Conservation (phyloP, 2,797 vertebrate species). For the Coracias cyanogaster region DNA sequence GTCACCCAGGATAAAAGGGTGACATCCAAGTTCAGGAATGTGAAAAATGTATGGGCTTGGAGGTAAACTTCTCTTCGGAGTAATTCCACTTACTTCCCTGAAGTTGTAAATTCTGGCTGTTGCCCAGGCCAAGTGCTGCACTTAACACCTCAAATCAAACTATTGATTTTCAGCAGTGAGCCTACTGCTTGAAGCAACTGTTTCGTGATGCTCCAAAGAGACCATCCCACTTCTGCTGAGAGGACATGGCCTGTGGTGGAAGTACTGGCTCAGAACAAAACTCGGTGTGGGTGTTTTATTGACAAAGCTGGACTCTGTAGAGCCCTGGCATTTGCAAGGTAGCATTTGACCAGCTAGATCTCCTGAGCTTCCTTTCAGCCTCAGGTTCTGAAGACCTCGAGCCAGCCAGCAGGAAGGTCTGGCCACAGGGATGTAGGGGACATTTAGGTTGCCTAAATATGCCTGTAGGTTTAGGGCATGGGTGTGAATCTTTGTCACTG, state of each 20-base stretch:
- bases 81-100: background rate
- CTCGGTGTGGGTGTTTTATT: fast-evolving
- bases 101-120: background rate
- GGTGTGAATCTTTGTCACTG: background rate
- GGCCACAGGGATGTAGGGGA: background rate
- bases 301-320: background rate
- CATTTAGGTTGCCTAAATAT: background rate
- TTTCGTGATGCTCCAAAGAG: background rate
- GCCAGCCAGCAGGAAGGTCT: background rate
- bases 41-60: background rate
- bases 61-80: background rate
- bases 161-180: background rate
- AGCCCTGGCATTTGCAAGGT: background rate
- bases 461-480: background rate
- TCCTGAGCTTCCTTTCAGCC: background rate
- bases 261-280: background rate
- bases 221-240: background rate
- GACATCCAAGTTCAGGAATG: background rate
- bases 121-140: background rate
- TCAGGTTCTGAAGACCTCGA: background rate
- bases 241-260: background rate
- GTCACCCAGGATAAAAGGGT: background rate
- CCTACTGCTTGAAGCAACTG: background rate
- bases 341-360: background rate
- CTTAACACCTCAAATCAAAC: background rate